Evolutionary conservation across 2,888 invertebrate genomes (phyloP), one percentile per base, ranked within the genome.

Genomic region (Augiades crinisus): DNA sequence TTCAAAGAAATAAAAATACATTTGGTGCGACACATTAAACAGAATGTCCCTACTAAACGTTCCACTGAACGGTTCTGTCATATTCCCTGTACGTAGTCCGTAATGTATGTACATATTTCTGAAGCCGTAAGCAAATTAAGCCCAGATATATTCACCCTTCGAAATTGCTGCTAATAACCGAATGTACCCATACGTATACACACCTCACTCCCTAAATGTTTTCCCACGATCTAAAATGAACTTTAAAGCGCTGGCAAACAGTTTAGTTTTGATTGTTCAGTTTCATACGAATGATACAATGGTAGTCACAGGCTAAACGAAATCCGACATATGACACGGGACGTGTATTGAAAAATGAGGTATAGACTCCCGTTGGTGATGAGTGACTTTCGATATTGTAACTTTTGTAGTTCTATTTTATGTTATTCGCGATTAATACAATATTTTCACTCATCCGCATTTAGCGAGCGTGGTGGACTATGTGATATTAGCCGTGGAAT

Each of bases 121-220:
- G 72, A 68, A 75, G 76, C 70, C 73, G 68, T 78, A 78, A 81
- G 78, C 80, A 84, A 86, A 86, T 86, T 86, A 85, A 78, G 77
- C 75, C 71, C 68, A 68, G 75, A 85, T 85, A 56, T 83, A 86
- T 86, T 84, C 86, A 86, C 86, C 87, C 85, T 72, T 78, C 81
- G 71, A 79, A 83, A 86, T 82, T 79, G 86, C 76, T 80, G 82
- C 86, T 87, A 87, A 87, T 86, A 85, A 86, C 80, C 72, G 72
- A 56, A 64, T 22, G 44, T 44, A 14, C 31, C 63, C 57, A 53
- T 56, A 65, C 72, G 65, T 12, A 24, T 49, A 66, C 10, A 27
- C n/a, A 68, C 68, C 71, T 53, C 21, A 36, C 33, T 34, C 34
- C 24, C 16, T 30, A 43, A 6, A 47, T 17, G 13, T 13, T n/a